phyloP scores from a whole-genome alignment of 2,888 invertebrate species.

The Callosobruchus maculatus region DNA sequence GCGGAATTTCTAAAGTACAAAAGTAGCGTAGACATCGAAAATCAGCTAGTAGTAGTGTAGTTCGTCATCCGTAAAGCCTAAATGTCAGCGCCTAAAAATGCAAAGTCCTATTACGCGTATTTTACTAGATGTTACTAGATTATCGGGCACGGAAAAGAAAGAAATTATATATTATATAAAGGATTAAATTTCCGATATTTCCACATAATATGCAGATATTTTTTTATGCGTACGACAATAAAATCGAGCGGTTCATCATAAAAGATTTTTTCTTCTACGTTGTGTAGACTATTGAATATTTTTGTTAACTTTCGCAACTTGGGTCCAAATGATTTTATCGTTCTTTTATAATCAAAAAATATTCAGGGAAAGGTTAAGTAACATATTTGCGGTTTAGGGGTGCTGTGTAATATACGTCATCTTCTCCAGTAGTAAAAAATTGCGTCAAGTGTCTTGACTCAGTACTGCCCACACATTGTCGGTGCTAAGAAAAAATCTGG shows the following conservation, averaged over 20 bases:
- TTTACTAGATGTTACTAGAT: not conserved
- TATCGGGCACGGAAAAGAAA: not conserved
- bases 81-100: too few species aligned
- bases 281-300: not conserved
- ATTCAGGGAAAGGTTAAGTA: not conserved
- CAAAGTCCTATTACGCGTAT: not conserved
- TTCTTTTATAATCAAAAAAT: not conserved
- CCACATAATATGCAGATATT: not conserved
- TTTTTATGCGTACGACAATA: not conserved
- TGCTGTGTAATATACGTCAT: not conserved
- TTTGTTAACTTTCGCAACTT: not conserved
- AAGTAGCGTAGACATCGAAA: constrained; percentile 2
- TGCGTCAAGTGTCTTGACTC: not conserved
- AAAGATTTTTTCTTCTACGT: not conserved
- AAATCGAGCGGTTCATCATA: not conserved
- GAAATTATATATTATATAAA: not conserved
- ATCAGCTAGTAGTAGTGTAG: not conserved
- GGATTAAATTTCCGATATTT: not conserved
- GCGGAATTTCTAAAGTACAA: constrained; percentile 3
- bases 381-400: not conserved
- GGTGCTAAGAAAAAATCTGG: too few species aligned
- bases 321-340: not conserved
- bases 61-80: not conserved
- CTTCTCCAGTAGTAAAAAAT: not conserved
- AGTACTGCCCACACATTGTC: too few species aligned